Evolutionary conservation across 2,113 vertebrate species (phyloP).

Genomic region (Oncorhynchus clarkii): DNA sequence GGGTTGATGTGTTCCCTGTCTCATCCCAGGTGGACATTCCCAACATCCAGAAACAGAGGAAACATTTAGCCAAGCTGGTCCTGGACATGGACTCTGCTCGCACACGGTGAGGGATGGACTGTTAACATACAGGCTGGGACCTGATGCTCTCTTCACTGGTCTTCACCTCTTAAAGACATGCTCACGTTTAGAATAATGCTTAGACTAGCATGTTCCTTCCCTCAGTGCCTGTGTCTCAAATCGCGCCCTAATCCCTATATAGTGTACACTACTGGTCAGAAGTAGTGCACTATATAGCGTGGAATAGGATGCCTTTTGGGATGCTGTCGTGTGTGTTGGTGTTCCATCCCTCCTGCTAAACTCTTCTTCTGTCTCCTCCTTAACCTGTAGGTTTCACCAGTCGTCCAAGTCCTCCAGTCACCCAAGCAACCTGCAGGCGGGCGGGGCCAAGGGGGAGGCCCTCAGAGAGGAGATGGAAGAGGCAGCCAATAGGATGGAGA

Average conservation of each 20-base stretch:
- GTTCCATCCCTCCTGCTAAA: background rate
- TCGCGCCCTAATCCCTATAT: too few species aligned
- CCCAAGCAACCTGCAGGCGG: conserved; percentile 87
- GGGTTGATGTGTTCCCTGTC: background rate
- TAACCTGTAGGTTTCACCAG: conserved; percentile 87
- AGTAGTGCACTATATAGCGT: too few species aligned
- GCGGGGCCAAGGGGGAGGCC: conserved; percentile 89
- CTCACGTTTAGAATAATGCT: background rate
- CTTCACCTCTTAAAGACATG: background rate
- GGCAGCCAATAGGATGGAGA: conserved; percentile 97
- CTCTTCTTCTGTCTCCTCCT: conserved; percentile 24
- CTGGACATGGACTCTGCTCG: conserved; percentile 98
- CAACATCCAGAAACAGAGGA: conserved; percentile 98
- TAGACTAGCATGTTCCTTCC: background rate
- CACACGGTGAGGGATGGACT: conserved; percentile 75
- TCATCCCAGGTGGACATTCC: conserved; percentile 89
- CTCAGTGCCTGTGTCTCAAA: background rate
- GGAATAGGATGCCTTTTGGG: too few species aligned
- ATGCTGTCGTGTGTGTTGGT: background rate
- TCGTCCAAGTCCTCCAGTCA: conserved; percentile 92
- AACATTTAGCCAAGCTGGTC: conserved; percentile 96
- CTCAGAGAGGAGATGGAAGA: conserved; percentile 99
- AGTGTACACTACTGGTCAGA: too few species aligned
- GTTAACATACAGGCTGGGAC: too few species aligned
- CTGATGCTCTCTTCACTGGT: background rate